Evolutionary conservation across 2,797 vertebrate genomes (phyloP).

Genomic region (Tadarida brasiliensis): DNA sequence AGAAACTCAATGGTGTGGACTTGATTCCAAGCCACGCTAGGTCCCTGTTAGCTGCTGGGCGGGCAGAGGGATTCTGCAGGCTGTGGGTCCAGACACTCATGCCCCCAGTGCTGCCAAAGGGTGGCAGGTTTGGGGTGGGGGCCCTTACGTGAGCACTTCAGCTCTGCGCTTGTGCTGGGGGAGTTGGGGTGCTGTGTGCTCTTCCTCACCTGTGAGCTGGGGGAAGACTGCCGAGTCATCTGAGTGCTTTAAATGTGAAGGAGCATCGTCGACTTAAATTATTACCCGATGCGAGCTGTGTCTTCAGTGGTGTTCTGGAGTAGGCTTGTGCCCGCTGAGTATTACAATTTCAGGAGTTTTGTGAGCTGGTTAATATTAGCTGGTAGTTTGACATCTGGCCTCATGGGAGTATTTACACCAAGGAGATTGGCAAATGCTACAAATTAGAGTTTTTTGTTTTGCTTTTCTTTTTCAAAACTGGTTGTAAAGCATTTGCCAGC

Average conservation of each 20-base stretch:
- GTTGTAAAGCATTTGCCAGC: not conserved
- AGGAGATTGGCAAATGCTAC: not conserved
- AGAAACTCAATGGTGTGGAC: not conserved
- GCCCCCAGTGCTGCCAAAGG: no score
- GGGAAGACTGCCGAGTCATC: not conserved
- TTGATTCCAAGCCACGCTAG: not conserved
- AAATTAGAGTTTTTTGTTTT: not conserved
- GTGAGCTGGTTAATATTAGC: not conserved
- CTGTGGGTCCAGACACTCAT: rapidly evolving
- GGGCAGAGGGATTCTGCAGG: not conserved
- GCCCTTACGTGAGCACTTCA: not conserved
- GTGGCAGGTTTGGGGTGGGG: not conserved
- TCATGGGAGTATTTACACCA: not conserved
- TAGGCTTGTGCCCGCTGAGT: not conserved
- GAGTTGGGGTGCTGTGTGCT: not conserved
- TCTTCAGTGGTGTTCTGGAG: not conserved
- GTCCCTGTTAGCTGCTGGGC: not conserved
- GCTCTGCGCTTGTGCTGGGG: not conserved
- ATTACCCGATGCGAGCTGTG: not conserved
- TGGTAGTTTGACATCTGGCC: not conserved
- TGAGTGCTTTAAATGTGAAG: not conserved
- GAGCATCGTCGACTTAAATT: not conserved
- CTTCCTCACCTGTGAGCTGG: not conserved
- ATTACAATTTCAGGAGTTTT: not conserved
- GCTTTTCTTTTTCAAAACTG: not conserved